phyloP scores from a whole-genome alignment of 1,140 invertebrate species.

The Antheraea mylitta region DNA sequence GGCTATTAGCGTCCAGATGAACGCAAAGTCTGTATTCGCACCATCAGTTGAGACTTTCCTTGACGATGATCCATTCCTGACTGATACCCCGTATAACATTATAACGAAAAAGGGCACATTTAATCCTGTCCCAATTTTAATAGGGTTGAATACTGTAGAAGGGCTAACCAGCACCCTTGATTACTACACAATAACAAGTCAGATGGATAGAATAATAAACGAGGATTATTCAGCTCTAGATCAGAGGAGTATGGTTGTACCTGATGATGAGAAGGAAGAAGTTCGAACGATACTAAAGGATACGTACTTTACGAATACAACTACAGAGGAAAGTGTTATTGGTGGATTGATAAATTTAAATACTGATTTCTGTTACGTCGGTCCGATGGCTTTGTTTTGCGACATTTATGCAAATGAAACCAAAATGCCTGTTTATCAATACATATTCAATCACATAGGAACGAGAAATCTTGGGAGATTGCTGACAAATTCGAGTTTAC shows the following conservation, averaged over 20 bases:
- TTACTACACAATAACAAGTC: slow-evolving; percentile 61
- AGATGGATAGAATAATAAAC: slow-evolving; percentile 64
- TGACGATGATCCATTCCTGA: slow-evolving; percentile 71
- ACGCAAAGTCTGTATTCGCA: slow-evolving; percentile 63
- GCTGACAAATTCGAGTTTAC: slow-evolving; percentile 59
- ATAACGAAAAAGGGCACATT: slow-evolving; percentile 42
- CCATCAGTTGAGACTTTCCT: slow-evolving; percentile 73
- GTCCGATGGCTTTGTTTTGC: slow-evolving; percentile 53
- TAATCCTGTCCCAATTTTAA: slow-evolving; percentile 72
- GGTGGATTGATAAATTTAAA: slow-evolving; percentile 65
- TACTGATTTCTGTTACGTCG: slow-evolving; percentile 59
- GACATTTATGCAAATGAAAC: slow-evolving; percentile 56
- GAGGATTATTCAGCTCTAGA: slow-evolving; percentile 60
- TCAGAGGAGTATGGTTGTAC: slow-evolving; percentile 45
- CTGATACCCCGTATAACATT: slow-evolving; percentile 71
- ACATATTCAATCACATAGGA: slow-evolving; percentile 62
- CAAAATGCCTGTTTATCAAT: slow-evolving; percentile 45
- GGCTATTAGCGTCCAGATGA: slow-evolving; percentile 65
- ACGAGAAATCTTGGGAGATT: slow-evolving; percentile 61
- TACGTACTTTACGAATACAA: slow-evolving; percentile 55
- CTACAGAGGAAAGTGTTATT: slow-evolving; percentile 50
- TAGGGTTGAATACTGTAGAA: slow-evolving; percentile 72
- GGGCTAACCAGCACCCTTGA: slow-evolving; percentile 58
- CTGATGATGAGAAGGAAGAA: slow-evolving; percentile 46
- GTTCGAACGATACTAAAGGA: slow-evolving; percentile 49